Base-by-base conservation (phyloP, 2,797 vertebrate species). In the Poecilia wingei region DNA sequence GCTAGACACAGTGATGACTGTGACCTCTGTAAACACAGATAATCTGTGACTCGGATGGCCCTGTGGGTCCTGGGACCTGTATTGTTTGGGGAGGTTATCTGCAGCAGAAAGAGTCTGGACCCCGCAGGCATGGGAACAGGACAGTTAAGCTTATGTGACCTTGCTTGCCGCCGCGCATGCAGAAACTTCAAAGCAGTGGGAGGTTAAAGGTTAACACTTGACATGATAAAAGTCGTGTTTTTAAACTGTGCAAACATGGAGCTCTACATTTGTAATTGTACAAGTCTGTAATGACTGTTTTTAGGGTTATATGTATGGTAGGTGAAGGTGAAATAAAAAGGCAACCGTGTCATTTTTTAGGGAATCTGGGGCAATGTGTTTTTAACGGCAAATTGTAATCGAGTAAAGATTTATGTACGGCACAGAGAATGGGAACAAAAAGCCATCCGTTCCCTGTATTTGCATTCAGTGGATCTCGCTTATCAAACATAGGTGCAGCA, bases 21-120 rank as follows among this genome's bases (percentile, higher is more conserved):
- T 81, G 87, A 91, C 91, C 89, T 90, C 89, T 90, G 93, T 91
- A 93, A 94, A 95, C 93, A 94, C 79, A 82, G 87, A 92, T 94
- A 93, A 93, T 93, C 87, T 61, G 86, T 88, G 88, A 89, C 90
- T 94, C 82, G 87, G 85, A 89, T 74, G 39, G 78, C 83, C 85
- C 84, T 53, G 41, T 28, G 78, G 82, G 79, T 83, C 83, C 80
- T 84, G 84, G 91, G 88, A 88, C 86, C 88, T 87, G 82, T 88
- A 76, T 86, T 92, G 87, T 89, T 87, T 31, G 22, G 82, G 76
- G 49, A 87, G 90, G 89, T 94, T 94, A 94, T 94, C 93, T 94
- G 76, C 78, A 39, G 66, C 85, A 77, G 61, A 78, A 86, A 90
- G 79, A 91, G 87, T 87, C 83, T 87, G 84, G 80, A 87, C 79